These are phyloP conservation scores for Ennomos fuscantarius DNA, from an alignment of 2,888 invertebrate species.

Conservation along the genomic window DNA sequence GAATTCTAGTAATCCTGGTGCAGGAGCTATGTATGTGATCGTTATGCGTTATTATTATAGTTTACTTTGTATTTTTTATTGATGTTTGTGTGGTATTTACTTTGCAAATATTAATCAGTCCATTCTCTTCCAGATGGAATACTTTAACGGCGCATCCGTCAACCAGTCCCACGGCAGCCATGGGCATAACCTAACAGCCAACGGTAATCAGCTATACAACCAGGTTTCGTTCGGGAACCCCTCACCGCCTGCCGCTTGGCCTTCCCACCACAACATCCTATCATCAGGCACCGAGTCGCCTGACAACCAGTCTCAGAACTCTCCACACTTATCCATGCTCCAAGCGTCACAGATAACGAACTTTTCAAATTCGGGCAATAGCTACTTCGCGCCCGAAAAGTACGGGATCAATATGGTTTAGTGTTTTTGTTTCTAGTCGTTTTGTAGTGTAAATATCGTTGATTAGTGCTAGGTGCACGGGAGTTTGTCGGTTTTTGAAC, in stretches of 20 bases:
- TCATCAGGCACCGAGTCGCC: conserved; percentile 77
- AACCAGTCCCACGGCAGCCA: conserved; percentile 77
- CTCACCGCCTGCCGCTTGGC: conserved; percentile 76
- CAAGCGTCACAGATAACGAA: conserved; percentile 82
- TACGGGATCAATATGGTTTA: conserved; percentile 84
- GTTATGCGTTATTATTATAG: too few species aligned
- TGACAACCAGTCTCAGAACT: conserved; percentile 76
- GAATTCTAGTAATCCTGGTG: too few species aligned
- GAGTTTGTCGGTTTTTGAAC: conserved; percentile 38
- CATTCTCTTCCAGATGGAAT: conserved; percentile 75
- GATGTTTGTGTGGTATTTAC: too few species aligned
- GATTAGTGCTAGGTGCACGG: conserved; percentile 30
- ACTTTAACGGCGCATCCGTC: conserved; percentile 79
- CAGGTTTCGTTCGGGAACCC: conserved; percentile 82
- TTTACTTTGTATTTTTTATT: too few species aligned
- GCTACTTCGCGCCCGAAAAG: conserved; percentile 81
- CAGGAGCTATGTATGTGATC: too few species aligned
- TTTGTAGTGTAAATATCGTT: conserved; percentile 34
- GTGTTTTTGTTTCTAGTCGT: conserved; percentile 56
- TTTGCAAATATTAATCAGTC: not conserved
- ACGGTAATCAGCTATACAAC: conserved; percentile 81
- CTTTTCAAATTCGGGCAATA: conserved; percentile 80
- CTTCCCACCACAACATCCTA: conserved; percentile 78
- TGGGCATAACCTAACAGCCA: conserved; percentile 74
- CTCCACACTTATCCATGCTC: conserved; percentile 78